phyloP scores from a whole-genome alignment of 1,140 invertebrate genomes.

The Penaeus japonicus region DNA sequence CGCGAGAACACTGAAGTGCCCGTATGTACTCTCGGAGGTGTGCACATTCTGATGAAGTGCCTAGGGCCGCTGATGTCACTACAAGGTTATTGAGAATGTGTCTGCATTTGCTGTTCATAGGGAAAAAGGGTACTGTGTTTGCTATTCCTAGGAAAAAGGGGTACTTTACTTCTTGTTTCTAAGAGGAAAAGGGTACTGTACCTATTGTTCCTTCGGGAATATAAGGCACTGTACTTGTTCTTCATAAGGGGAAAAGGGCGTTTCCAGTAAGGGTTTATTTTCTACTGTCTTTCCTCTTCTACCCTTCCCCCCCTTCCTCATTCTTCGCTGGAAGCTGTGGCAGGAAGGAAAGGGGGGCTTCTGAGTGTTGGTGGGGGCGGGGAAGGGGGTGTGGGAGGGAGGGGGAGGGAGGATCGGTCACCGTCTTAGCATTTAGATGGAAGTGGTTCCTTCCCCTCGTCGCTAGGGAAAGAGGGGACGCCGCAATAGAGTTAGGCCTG shows the following conservation, averaged over 20 bases:
- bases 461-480: not conserved
- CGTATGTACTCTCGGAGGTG: too few relatives aligned
- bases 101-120: too few relatives aligned
- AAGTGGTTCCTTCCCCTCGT: not conserved
- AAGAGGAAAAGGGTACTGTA: too few relatives aligned
- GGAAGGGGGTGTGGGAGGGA: not conserved
- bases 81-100: too few relatives aligned
- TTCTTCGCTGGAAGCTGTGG: not conserved
- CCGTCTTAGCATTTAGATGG: slow-evolving; percentile 36
- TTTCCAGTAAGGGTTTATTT: not conserved
- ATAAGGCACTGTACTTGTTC: too few relatives aligned
- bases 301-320: not conserved
- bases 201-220: too few relatives aligned
- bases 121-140: too few relatives aligned
- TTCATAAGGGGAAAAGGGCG: not conserved
- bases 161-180: too few relatives aligned
- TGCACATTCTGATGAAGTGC: too few relatives aligned
- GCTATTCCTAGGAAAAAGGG: too few relatives aligned
- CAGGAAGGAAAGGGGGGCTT: not conserved
- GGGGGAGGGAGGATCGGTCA: not conserved
- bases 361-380: not conserved
- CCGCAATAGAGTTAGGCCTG: not conserved
- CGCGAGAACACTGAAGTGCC: too few relatives aligned
- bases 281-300: not conserved
- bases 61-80: too few relatives aligned